Percentiles rank a stretch among this genome's conserved stretches.
Evolutionary conservation across 1,140 invertebrate species (phyloP).

Genomic region (Anoplophora glabripennis): DNA sequence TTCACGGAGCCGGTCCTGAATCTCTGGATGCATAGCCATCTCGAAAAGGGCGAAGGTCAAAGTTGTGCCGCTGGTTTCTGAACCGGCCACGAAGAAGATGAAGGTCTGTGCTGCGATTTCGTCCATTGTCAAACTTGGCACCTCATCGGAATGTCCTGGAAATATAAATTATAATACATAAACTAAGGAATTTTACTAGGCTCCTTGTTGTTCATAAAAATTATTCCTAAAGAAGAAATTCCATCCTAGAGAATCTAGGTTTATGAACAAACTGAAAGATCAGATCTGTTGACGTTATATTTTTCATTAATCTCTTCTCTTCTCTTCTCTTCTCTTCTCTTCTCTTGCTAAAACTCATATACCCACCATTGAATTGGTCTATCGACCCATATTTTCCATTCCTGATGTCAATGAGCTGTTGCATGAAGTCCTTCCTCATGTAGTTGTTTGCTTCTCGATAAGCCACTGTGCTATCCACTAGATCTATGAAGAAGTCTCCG

Average conservation of each 20-base stretch:
- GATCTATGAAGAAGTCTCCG: constrained; percentile 45
- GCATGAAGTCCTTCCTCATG: constrained; percentile 24
- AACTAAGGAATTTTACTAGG: too few species aligned
- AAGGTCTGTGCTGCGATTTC: constrained; percentile 55
- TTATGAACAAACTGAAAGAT: too few species aligned
- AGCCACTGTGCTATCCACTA: constrained; percentile 50
- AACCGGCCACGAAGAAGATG: constrained; percentile 63
- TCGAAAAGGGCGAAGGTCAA: constrained; percentile 55
- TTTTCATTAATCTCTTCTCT: too few species aligned
- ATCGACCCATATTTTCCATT: background rate
- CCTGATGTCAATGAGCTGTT: constrained; percentile 21
- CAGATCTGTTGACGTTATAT: too few species aligned
- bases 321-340: too few species aligned
- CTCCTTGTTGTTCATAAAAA: too few species aligned
- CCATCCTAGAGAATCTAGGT: too few species aligned
- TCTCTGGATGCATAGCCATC: constrained; percentile 52
- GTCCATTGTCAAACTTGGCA: constrained; percentile 40
- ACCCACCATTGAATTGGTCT: too few species aligned
- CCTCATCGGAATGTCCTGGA: constrained; percentile 18
- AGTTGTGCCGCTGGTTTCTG: constrained; percentile 62
- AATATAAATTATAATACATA: too few species aligned
- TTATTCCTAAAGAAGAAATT: too few species aligned
- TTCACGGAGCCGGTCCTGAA: constrained; percentile 50
- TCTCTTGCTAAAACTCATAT: too few species aligned
- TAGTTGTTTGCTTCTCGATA: constrained; percentile 22